These are phyloP conservation scores for Oryctes rhinoceros DNA, from an alignment of 1,140 invertebrate species.

Conservation along the genomic window DNA sequence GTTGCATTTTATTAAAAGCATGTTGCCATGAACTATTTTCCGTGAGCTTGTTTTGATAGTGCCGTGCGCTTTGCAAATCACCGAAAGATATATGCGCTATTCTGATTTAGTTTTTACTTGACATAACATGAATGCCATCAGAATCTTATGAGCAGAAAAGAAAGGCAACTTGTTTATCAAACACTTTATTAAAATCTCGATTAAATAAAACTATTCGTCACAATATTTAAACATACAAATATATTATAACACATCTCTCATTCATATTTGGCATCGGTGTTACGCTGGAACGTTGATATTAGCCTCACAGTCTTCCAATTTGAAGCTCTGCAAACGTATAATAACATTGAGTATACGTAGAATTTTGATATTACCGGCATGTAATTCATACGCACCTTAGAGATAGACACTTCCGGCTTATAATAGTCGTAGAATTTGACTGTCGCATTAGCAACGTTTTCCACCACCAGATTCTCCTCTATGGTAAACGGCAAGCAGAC, in stretches of 20 bases:
- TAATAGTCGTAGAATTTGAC: constrained; percentile 78
- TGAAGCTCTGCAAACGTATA: constrained; percentile 5
- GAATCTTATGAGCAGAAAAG: too few relatives aligned
- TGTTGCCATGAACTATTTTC: too few relatives aligned
- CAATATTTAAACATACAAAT: neutral
- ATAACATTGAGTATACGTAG: neutral
- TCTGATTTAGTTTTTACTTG: too few relatives aligned
- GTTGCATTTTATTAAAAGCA: too few relatives aligned
- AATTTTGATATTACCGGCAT: neutral
- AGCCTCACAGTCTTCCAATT: neutral
- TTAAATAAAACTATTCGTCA: neutral
- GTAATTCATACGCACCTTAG: constrained; percentile 15
- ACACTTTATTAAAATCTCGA: too few relatives aligned
- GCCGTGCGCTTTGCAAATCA: too few relatives aligned
- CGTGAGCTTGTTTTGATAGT: too few relatives aligned
- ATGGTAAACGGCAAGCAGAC: constrained; percentile 64
- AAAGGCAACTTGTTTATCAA: too few relatives aligned
- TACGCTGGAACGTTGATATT: neutral
- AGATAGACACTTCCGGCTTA: constrained; percentile 61
- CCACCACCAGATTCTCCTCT: constrained; percentile 54
- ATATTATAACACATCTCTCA: neutral
- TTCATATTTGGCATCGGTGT: neutral
- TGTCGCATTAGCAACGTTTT: constrained; percentile 61
- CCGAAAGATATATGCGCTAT: too few relatives aligned
- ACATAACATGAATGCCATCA: too few relatives aligned